Conservation (phyloP, 2,888 invertebrate genomes). For the Leptopilina syphax region DNA sequence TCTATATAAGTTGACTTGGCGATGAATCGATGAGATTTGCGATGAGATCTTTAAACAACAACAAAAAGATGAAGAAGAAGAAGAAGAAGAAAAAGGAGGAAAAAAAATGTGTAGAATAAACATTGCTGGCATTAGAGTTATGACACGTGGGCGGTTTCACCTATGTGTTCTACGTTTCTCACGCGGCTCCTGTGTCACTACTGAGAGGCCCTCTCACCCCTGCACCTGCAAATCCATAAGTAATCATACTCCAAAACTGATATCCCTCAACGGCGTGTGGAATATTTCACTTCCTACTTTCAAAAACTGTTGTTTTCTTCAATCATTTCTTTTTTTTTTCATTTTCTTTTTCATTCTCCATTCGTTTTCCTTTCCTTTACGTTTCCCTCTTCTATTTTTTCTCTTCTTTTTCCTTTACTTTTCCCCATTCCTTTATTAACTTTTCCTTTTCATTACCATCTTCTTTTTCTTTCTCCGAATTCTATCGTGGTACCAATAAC, state of each 20-base stretch:
- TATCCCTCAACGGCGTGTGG: constrained; percentile 50
- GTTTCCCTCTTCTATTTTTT: no score
- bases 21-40: constrained; percentile 54
- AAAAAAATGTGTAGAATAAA: constrained; percentile 44
- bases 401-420: no score
- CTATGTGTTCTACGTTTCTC: constrained; percentile 60
- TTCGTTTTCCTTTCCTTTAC: no score
- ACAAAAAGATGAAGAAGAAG: no score
- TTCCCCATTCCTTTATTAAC: no score
- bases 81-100: no score
- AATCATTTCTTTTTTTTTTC: neutral
- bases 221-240: constrained; percentile 45
- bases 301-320: neutral
- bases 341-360: no score
- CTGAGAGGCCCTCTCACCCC: constrained; percentile 42
- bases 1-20: constrained; percentile 53
- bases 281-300: constrained; percentile 21
- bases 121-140: constrained; percentile 61
- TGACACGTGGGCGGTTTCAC: constrained; percentile 65
- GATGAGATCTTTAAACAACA: constrained; percentile 42
- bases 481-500: no score
- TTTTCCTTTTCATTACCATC: no score
- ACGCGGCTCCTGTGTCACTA: constrained; percentile 59
- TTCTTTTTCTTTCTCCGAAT: no score
- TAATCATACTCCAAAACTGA: constrained; percentile 52